These are phyloP conservation scores for Oikopleura dioica DNA, from an alignment of 23 tunicate genomes.

Conservation along the genomic window DNA sequence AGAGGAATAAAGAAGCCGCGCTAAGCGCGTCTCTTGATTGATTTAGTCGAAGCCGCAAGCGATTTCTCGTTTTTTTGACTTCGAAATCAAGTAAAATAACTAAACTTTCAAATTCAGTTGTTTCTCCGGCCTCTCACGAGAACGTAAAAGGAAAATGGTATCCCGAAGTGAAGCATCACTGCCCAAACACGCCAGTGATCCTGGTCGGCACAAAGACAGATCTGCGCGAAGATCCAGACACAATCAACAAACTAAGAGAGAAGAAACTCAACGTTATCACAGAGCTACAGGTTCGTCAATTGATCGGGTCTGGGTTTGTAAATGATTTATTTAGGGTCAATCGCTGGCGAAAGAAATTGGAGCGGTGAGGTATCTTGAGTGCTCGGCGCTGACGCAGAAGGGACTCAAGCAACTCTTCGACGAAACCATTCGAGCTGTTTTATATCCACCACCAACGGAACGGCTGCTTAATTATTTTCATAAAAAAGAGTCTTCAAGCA, in stretches of 20 bases:
- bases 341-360: constrained; percentile 59
- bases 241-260: constrained; percentile 59
- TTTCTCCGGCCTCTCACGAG: constrained; percentile 84
- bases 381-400: constrained; percentile 91
- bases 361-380: constrained; percentile 87
- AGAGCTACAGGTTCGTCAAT: constrained; percentile 38
- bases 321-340: constrained; percentile 5
- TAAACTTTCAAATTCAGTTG: constrained; percentile 26
- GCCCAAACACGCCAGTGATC: constrained; percentile 81
- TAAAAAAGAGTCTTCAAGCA: no score
- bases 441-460: constrained; percentile 48
- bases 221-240: constrained; percentile 84
- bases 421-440: constrained; percentile 87
- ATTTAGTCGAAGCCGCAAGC: no score
- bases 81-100: no score
- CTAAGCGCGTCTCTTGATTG: no score
- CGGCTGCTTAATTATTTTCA: not conserved
- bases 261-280: constrained; percentile 41
- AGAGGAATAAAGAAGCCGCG: no score
- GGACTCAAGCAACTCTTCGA: constrained; percentile 87
- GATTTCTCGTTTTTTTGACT: no score
- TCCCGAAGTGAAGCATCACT: constrained; percentile 86
- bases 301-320: no score
- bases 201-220: constrained; percentile 88
- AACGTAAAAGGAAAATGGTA: constrained; percentile 90